Percentiles rank a stretch among this genome's conserved stretches.
Conservation (phyloP, 1,140 invertebrate genomes). For the Eciton burchellii region DNA sequence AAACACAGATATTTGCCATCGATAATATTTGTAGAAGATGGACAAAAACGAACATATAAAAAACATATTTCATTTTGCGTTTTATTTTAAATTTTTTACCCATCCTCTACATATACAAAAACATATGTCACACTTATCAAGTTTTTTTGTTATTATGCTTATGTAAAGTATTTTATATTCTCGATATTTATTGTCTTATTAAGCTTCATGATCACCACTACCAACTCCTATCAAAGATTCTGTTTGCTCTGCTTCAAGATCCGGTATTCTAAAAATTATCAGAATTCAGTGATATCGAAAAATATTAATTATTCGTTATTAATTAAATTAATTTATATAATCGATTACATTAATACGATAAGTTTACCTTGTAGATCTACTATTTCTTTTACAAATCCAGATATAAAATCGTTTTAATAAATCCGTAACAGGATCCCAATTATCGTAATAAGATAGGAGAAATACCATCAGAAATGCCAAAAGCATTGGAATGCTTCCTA, state of each 20-base stretch:
- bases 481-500: constrained; percentile 92
- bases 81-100: too few relatives aligned
- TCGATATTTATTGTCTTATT: constrained; percentile 80
- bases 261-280: constrained; percentile 87
- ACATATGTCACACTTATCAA: constrained; percentile 38
- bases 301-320: background rate
- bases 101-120: background rate
- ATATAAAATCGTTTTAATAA: constrained; percentile 88
- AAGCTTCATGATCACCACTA: constrained; percentile 87
- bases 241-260: constrained; percentile 90
- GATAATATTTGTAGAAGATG: background rate
- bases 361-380: constrained; percentile 85
- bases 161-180: constrained; percentile 58
- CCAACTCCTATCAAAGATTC: constrained; percentile 90
- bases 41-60: too few relatives aligned
- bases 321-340: constrained; percentile 14
- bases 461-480: constrained; percentile 91
- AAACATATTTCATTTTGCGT: too few relatives aligned
- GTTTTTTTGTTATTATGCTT: constrained; percentile 52
- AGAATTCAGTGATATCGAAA: too few relatives aligned
- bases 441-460: constrained; percentile 92
- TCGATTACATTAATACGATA: constrained; percentile 7
- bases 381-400: constrained; percentile 85
- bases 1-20: background rate
- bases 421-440: constrained; percentile 93